Conservation (phyloP, 2,888 invertebrate genomes). For the Idaea dimidiata region DNA sequence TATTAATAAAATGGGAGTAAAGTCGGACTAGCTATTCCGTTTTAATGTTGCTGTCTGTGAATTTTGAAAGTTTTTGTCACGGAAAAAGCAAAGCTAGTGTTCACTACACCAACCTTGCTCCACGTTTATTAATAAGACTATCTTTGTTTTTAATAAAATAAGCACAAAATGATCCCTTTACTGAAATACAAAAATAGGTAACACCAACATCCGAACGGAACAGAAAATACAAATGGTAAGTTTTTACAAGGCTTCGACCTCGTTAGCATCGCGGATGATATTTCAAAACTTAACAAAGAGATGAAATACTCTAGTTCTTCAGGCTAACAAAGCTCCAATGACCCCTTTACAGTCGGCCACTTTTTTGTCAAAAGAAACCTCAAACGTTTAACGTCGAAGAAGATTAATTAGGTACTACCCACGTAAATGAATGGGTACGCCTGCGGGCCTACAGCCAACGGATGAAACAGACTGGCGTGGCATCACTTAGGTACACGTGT, state of each 20-base stretch:
- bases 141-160: too few species aligned
- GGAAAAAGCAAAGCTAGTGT: too few species aligned
- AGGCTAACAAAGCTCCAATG: slow-evolving; percentile 62
- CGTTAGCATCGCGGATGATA: slow-evolving; percentile 54
- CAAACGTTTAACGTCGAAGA: slow-evolving; percentile 58
- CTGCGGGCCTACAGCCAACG: slow-evolving; percentile 12
- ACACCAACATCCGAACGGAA: slow-evolving; percentile 1
- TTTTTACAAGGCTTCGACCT: slow-evolving; percentile 27
- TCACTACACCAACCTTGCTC: too few species aligned
- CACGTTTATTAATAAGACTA: too few species aligned
- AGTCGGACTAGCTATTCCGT: too few species aligned
- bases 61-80: too few species aligned
- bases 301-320: slow-evolving; percentile 50
- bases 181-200: neutral
- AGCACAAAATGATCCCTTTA: neutral
- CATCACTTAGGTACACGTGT: slow-evolving; percentile 26
- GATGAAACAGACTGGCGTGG: slow-evolving; percentile 29
- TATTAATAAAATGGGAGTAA: too few species aligned
- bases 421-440: slow-evolving; percentile 44
- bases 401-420: slow-evolving; percentile 62
- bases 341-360: slow-evolving; percentile 54
- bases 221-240: slow-evolving; percentile 8
- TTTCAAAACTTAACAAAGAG: slow-evolving; percentile 64
- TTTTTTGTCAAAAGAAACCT: slow-evolving; percentile 56
- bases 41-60: too few species aligned